These are phyloP conservation scores for Drosophila siamana DNA, from an alignment of 2,888 invertebrate genomes.

Conservation along the genomic window DNA sequence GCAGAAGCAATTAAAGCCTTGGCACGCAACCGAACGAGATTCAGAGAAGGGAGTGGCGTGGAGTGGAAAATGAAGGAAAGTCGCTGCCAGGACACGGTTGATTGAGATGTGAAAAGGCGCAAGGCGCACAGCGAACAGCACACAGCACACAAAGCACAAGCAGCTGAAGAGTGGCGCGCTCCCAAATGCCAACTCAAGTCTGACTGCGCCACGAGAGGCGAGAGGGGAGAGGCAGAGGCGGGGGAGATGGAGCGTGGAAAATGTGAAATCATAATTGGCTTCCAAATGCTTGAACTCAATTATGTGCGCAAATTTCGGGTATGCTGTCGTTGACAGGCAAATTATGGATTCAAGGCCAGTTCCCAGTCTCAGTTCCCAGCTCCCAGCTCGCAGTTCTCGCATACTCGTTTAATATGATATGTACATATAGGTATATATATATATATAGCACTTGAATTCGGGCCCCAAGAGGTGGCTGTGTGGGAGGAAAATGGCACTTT, in stretches of 20 bases:
- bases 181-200: constrained; percentile 11
- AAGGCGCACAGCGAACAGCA: constrained; percentile 27
- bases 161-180: constrained; percentile 13
- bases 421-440: constrained; percentile 5
- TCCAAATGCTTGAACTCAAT: constrained; percentile 81
- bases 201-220: not conserved
- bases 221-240: too few relatives aligned
- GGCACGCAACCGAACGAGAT: constrained; percentile 13
- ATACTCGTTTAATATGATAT: constrained; percentile 12
- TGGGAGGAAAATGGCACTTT: constrained; percentile 70
- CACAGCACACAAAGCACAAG: constrained; percentile 26
- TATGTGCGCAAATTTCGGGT: constrained; percentile 70
- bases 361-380: constrained; percentile 1
- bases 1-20: constrained; percentile 75
- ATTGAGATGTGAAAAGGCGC: constrained; percentile 70
- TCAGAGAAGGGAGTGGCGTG: not conserved
- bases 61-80: constrained; percentile 15
- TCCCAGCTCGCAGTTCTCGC: not conserved
- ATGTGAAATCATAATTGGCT: constrained; percentile 80
- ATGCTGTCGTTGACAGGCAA: constrained; percentile 77
- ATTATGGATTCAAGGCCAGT: constrained; percentile 78
- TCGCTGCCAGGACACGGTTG: constrained; percentile 49
- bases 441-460: constrained; percentile 8
- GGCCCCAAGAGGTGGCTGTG: too few relatives aligned
- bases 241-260: constrained; percentile 38